Percentiles rank a stretch among this genome's conserved stretches.
These are phyloP conservation scores for Pseudomyrmex gracilis DNA, from an alignment of 1,140 invertebrate species.

Conservation along the genomic window DNA sequence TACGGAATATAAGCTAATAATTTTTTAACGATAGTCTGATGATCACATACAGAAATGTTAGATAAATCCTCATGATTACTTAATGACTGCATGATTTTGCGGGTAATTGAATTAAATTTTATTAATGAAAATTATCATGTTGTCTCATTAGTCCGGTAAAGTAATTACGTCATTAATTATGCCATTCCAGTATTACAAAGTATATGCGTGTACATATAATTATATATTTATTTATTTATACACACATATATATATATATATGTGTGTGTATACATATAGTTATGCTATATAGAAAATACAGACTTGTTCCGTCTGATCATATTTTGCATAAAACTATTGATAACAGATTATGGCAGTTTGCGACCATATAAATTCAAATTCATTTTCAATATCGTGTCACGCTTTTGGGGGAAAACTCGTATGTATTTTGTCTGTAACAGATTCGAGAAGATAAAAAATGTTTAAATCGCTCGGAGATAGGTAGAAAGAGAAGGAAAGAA, in stretches of 20 bases:
- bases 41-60: conserved; percentile 10
- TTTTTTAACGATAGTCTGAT: conserved; percentile 26
- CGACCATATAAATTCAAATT: not conserved
- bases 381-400: not conserved
- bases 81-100: conserved; percentile 1
- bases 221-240: not conserved
- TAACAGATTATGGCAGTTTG: not conserved
- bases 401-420: not conserved
- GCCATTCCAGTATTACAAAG: not conserved
- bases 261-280: not conserved
- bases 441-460: not conserved
- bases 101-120: conserved; percentile 34
- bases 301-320: not conserved
- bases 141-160: conserved; percentile 34
- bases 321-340: conserved; percentile 1
- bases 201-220: no score
- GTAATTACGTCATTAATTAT: conserved; percentile 36
- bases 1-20: not conserved
- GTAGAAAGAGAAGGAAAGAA: not conserved
- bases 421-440: not conserved
- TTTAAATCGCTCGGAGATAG: conserved; percentile 28
- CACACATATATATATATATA: no score
- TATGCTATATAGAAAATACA: not conserved
- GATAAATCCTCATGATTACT: conserved; percentile 13
- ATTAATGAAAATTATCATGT: conserved; percentile 38